phyloP scores from a whole-genome alignment of 2,113 vertebrate genomes.

The Ctenomys sociabilis region DNA sequence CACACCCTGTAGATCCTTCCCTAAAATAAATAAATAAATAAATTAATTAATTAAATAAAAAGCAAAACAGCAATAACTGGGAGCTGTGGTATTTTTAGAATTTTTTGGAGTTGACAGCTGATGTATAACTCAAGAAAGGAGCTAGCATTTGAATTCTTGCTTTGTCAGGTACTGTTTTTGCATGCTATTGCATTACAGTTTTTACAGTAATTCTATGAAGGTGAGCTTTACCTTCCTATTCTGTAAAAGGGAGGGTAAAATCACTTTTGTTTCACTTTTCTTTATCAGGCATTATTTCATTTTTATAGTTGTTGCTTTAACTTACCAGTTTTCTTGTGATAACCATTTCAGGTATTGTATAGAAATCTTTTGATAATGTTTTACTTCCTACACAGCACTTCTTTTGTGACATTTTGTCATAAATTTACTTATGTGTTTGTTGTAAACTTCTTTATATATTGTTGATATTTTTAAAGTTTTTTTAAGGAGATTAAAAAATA shows the following conservation, averaged over 20 bases:
- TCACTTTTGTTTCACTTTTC: neutral
- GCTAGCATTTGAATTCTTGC: neutral
- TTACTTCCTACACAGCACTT: neutral
- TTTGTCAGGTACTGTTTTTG: neutral
- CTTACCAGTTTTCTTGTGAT: neutral
- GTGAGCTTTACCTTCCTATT: neutral
- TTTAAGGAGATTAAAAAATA: slow-evolving; percentile 11
- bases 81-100: slow-evolving; percentile 48
- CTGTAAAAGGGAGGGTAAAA: neutral
- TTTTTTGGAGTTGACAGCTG: slow-evolving; percentile 30
- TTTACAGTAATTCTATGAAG: neutral
- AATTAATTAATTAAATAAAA: too few relatives aligned
- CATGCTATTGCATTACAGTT: neutral
- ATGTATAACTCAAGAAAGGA: neutral
- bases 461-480: slow-evolving; percentile 25
- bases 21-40: too few relatives aligned
- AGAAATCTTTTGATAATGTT: neutral
- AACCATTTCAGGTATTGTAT: neutral
- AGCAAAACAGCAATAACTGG: neutral
- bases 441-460: neutral
- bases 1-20: too few relatives aligned
- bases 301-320: slow-evolving; percentile 8
- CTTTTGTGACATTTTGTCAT: slow-evolving; percentile 23
- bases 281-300: neutral
- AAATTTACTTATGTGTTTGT: neutral